Evolutionary conservation across 1,140 invertebrate species (phyloP).

Genomic region (Oppia nitens): DNA sequence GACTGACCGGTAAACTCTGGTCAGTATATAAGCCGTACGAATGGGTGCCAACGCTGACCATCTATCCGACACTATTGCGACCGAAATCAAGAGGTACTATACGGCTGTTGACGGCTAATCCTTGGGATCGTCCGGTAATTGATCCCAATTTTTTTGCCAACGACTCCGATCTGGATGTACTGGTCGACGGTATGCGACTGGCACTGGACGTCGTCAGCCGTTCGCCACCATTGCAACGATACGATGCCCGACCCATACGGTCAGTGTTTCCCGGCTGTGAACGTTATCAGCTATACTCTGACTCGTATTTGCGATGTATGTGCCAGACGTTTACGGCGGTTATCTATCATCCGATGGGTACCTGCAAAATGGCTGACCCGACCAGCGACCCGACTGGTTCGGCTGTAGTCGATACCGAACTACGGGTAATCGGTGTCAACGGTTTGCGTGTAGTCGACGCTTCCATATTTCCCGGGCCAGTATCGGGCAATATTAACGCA

Average conservation of each 20-base stretch:
- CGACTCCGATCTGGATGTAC: slow-evolving; percentile 50
- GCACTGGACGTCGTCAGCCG: background rate
- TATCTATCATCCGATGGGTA: slow-evolving; percentile 61
- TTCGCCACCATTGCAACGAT: slow-evolving; percentile 39
- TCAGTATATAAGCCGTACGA: slow-evolving; percentile 21
- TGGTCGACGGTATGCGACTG: slow-evolving; percentile 46
- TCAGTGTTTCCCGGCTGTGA: slow-evolving; percentile 56
- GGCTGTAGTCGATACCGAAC: slow-evolving; percentile 39
- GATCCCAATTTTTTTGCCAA: slow-evolving; percentile 75
- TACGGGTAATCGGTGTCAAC: slow-evolving; percentile 25
- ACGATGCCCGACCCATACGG: slow-evolving; percentile 51
- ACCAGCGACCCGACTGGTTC: slow-evolving; percentile 39
- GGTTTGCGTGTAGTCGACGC: slow-evolving; percentile 22
- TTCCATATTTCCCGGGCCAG: slow-evolving; percentile 19
- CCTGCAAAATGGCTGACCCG: slow-evolving; percentile 63
- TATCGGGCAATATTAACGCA: slow-evolving; percentile 37
- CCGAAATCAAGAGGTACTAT: slow-evolving; percentile 51
- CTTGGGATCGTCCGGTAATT: slow-evolving; percentile 71
- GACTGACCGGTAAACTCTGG: slow-evolving; percentile 47
- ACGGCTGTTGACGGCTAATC: slow-evolving; percentile 58
- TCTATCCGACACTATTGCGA: slow-evolving; percentile 52
- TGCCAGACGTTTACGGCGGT: slow-evolving; percentile 46
- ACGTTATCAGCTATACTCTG: slow-evolving; percentile 47
- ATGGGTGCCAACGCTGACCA: slow-evolving; percentile 36
- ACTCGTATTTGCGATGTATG: slow-evolving; percentile 63